Evolutionary conservation across 2,888 invertebrate genomes (phyloP), one percentile per base, ranked within the genome.

Genomic region (Athrips mouffetella): DNA sequence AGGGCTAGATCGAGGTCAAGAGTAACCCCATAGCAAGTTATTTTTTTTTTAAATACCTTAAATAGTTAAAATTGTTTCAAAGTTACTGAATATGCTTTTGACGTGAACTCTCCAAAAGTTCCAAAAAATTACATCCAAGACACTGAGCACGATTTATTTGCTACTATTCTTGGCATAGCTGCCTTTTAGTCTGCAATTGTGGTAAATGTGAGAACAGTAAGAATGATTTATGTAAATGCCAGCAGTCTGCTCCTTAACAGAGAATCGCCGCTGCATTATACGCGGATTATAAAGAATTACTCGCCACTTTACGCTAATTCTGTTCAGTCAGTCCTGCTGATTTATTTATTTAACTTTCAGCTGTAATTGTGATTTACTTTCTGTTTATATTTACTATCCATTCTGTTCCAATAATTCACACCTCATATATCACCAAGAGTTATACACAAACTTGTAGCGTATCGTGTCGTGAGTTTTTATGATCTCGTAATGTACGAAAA

Each of bases 191-290:
- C 13, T 29, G n/a, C 6, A 13, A n/a, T 13, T 8, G 16, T 8
- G 33, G 16, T 11, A 29, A 29, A 15, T 33, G 7, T 7, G 33
- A 33, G 16, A 29, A 15, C 15, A 33, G 7, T 16, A 11, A 33
- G 13, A 13, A 33, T 33, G 13, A 33, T 33, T 33, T 33, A 33
- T 7, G 15, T 8, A 15, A 33, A 16, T 13, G 33, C 16, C 33
- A 13, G n/a, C 10, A 29, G 44, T 31, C 44, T 44, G 20, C 7
- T 18, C 20, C 31, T 44, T 44, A 69, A 70, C 67, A 73, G 73
- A 71, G 73, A 80, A 76, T 76, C 74, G 75, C 73, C 65, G 63
- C 59, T 52, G 65, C 58, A 71, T 78, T 76, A 73, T 74, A 60
- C 58, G 53, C 55, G 65, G 69, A 74, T 76, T 75, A 75, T 69